Evolutionary conservation across 2,113 vertebrate genomes (phyloP), one percentile per base, ranked within the genome.

Genomic region (Miniopterus natalensis): DNA sequence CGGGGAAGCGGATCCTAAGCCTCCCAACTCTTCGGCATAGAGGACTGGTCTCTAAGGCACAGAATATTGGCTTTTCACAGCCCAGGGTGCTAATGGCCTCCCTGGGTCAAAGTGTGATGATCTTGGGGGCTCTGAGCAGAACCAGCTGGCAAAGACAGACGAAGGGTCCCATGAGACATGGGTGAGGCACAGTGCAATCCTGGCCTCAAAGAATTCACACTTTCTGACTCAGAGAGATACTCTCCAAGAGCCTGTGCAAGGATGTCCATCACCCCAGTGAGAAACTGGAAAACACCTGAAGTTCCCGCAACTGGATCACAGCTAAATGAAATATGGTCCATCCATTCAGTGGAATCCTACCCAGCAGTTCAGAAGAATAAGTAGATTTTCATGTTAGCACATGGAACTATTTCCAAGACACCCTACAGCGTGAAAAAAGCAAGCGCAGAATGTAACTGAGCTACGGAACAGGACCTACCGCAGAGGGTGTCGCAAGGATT

Each of bases 241-340:
- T 20, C 3, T 1, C 73, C n/a, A 20, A n/a, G 36, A 18, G 59
- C 25, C 68, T 21, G 55, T 1, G 11, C 77, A n/a, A 80, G 40
- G 40, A 42, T 5, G n/a, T 8, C 20, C 17, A 9, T 27, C 55
- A 27, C 4, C 53, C 40, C 6, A 1, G 29, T 1, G 59, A 66
- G 57, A 57, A 31, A 12, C n/a, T 51, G 71, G 73, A 53, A 57
- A 63, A n/a, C 14, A 5, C 25, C 36, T 14, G 0, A 9, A 27
- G 15, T 29, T 49, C 53, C 47, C 45, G 18, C 0, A 6, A 15
- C 1, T 0, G 29, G n/a, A 18, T 6, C 4, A 0, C 0, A 20
- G 61, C 17, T 10, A 31, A 13, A 0, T 1, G 15, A 79, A 78
- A 7, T 2, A 2, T 8, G 40, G 68, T 31, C 13, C 31, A 17